Percentiles rank a stretch among this genome's conserved stretches.
These are phyloP conservation scores for Carettochelys insculpta DNA, from an alignment of 2,113 vertebrate species.

Conservation along the genomic window DNA sequence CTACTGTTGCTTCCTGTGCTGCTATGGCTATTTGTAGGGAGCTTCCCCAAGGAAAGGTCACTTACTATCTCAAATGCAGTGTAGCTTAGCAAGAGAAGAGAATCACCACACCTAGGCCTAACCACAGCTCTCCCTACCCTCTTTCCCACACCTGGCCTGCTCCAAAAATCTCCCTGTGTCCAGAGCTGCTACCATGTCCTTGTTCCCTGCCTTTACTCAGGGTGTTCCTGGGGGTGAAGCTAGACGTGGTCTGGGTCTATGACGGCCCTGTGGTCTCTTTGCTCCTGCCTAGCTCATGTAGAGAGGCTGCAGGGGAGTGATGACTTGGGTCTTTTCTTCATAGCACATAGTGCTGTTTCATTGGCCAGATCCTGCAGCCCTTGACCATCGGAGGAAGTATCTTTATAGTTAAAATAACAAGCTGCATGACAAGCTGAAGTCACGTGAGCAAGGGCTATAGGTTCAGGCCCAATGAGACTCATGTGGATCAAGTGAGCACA, in stretches of 20 bases:
- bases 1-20: too few species aligned
- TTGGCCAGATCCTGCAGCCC: background rate
- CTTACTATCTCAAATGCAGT: background rate
- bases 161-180: background rate
- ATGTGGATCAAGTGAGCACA: background rate
- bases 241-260: background rate
- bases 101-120: too few species aligned
- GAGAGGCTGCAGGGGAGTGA: background rate
- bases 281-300: background rate
- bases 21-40: background rate
- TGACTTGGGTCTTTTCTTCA: background rate
- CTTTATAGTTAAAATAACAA: background rate
- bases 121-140: background rate
- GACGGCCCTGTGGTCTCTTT: background rate
- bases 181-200: background rate
- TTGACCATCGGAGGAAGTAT: background rate
- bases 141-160: background rate
- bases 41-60: background rate
- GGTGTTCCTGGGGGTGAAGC: background rate
- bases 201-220: background rate
- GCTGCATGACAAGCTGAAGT: background rate
- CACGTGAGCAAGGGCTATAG: background rate
- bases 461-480: background rate
- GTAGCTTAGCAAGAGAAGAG: background rate
- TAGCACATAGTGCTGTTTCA: background rate